Conservation (phyloP, 2,797 vertebrate genomes). For the Schizopygopsis pylzovi region DNA sequence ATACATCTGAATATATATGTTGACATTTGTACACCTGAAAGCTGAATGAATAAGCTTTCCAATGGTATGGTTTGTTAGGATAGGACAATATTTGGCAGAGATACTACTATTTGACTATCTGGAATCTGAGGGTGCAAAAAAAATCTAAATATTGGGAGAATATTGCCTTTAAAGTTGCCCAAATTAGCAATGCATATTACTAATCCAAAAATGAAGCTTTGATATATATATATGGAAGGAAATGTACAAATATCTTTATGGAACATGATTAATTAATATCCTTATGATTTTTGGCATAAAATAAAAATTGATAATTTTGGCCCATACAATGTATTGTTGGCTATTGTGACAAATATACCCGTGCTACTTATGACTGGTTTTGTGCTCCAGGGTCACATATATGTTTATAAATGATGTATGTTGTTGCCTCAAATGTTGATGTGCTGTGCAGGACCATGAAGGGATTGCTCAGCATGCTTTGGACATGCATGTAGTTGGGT, state of each 20-base stretch:
- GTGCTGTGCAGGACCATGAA: background rate
- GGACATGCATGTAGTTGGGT: background rate
- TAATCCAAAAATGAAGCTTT: too few relatives aligned
- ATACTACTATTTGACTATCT: too few relatives aligned
- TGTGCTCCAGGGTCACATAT: background rate
- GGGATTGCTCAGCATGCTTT: background rate
- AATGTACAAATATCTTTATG: background rate
- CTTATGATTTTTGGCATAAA: too few relatives aligned
- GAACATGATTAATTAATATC: background rate
- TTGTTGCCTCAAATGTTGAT: background rate
- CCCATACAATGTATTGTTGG: background rate
- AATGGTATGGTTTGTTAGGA: background rate
- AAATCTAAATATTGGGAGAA: too few relatives aligned
- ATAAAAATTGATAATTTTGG: background rate
- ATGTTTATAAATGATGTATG: background rate
- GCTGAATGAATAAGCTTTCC: background rate
- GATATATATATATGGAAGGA: too few relatives aligned
- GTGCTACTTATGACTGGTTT: background rate
- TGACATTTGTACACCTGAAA: background rate
- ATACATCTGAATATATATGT: background rate
- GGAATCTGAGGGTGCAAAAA: too few relatives aligned
- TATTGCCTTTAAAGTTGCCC: too few relatives aligned
- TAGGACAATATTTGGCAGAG: background rate
- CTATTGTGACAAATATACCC: background rate
- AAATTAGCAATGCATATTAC: background rate